Evolutionary conservation across 2,888 invertebrate genomes (phyloP).

Genomic region (Ophraella communa): DNA sequence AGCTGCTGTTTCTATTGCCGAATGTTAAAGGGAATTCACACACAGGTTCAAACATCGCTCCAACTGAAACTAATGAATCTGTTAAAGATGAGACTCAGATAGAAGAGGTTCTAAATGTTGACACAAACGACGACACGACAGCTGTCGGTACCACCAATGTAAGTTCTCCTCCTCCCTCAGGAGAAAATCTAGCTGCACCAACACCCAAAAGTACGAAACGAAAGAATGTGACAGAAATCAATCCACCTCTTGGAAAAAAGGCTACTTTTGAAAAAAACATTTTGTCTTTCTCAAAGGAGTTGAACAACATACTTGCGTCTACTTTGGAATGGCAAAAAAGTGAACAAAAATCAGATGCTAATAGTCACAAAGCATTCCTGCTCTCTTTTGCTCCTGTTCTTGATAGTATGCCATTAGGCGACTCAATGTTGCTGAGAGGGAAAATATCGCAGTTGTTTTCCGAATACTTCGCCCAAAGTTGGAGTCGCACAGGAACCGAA

Average conservation of each 20-base stretch:
- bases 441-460: slow-evolving; percentile 3
- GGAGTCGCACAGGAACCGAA: background rate
- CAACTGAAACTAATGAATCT: slow-evolving; percentile 10
- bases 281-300: background rate
- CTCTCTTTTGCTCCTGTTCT: background rate
- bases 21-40: slow-evolving; percentile 16
- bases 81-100: too few species aligned
- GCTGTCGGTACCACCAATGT: slow-evolving; percentile 16
- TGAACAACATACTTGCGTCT: slow-evolving; percentile 1
- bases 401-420: background rate
- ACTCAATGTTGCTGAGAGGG: background rate
- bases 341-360: slow-evolving; percentile 1
- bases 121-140: slow-evolving; percentile 8
- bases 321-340: background rate
- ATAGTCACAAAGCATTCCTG: background rate
- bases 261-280: background rate
- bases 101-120: background rate
- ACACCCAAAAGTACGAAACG: background rate
- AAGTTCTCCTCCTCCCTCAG: slow-evolving; percentile 1
- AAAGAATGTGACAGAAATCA: background rate
- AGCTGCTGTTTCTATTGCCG: slow-evolving; percentile 18
- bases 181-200: background rate
- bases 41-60: slow-evolving; percentile 19
- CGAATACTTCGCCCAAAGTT: background rate
- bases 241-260: background rate